Evolutionary conservation across 2,888 invertebrate species (phyloP), one percentile per base, ranked within the genome.

Genomic region (Diachrysia chrysitis): DNA sequence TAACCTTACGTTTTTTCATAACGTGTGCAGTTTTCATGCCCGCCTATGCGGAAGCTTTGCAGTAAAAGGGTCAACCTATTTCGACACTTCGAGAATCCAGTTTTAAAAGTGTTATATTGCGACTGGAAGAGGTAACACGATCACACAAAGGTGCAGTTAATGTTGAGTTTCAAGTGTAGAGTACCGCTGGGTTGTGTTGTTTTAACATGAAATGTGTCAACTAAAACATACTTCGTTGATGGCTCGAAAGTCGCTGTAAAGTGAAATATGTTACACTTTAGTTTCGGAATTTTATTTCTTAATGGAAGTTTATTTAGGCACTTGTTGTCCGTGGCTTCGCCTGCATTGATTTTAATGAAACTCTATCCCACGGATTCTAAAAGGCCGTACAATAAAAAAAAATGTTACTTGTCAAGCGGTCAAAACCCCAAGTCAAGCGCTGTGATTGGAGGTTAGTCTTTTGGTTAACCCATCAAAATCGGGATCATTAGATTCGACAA

Each of bases 41-140:
- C 75, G 83, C 76, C 75, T 76, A 91, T 82, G 84, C 92, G 92
- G 92, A 91, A 91, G 86, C 74, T 73, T 37, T 63, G 58, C 23
- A 72, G 63, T 59, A 87, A 85, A 87, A 88, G 85, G 88, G 87
- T 83, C 85, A 85, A 76, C 82, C 86, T 87, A 86, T 89, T 90
- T 90, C 83, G 69, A 83, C 79, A 83, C 79, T 66, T 63, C 69
- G 69, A 73, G 73, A 73, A 63, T 76, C 72, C 46, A 65, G 61
- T 72, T 58, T 54, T 69, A 66, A 69, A 64, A 54, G 53, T 63
- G 37, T 58, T 46, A 56, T 70, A 53, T 63, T 65, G 54, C 37
- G 54, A 55, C 76, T 70, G 64, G 53, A 70, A 66, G 63, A 12
- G 60, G 46, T 66, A 46, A 5, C 58, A 51, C 35, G 51, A 61